Base-by-base conservation (phyloP, 1,140 invertebrate species). In the Calephelis nemesis region DNA sequence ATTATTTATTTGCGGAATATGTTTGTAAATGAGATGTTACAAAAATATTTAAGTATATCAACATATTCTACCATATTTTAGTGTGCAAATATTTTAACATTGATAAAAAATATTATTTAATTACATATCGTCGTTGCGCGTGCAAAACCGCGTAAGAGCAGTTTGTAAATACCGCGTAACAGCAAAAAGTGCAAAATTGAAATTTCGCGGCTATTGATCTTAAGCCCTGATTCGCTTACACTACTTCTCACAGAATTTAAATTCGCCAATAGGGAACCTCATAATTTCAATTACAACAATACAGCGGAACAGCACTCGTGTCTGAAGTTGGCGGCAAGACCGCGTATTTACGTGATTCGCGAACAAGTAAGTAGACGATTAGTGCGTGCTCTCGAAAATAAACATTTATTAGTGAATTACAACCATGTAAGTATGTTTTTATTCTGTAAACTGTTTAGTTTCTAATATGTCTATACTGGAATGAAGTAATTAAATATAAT, bases 131-230 rank as follows among this genome's bases (percentile, higher is more conserved):
- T 48, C 47, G 47, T 48, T 52, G 50, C 50, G n/a, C 50, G 40
- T 63, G 40, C 62, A 48, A 63, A 63, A 47, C 62, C 62, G 62
- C 62, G 62, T 63, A 63, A 45, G 62, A 63, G 62, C 42, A 47
- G 62, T 63, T 63, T 63, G 62, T 63, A 47, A 63, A 63, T 63
- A 63, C 62, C 45, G 62, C 62, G 42, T 63, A 63, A 47, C 47
- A 63, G 62, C 13, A 48, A 63, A 63, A 63, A 15, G 42, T 47
- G n/a, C 39, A 63, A 63, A 63, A 63, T 63, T 47, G 45, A 63
- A 63, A 63, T 63, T 8, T 63, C 62, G 62, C 45, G 42, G n/a
- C 62, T 19, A 15, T n/a, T 47, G 62, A 63, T 47, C 40, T 47
- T 63, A 47, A 45, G 13, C 62, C 12, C 39, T 13, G 42, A 63